A percentile compares a stretch with the other conserved stretches of the same genome.
Conservation (phyloP, 1,140 invertebrate species). For the Aricia agestis region DNA sequence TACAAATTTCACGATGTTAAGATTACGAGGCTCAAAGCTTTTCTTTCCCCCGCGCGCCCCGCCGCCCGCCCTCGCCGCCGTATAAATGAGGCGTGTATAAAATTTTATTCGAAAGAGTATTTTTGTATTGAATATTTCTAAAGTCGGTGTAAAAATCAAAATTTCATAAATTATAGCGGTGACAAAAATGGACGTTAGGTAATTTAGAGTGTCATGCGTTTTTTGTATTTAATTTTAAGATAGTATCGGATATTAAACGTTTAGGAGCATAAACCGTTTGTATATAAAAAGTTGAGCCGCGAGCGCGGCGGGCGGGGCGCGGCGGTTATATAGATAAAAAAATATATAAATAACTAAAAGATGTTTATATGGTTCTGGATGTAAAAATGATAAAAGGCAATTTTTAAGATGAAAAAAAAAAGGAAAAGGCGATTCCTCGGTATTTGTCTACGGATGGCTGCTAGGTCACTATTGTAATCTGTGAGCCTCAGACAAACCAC, state of each 20-base stretch:
- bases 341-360: slow-evolving; percentile 76
- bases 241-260: slow-evolving; percentile 75
- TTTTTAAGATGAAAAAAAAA: slow-evolving; percentile 67
- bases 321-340: slow-evolving; percentile 74
- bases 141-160: slow-evolving; percentile 77
- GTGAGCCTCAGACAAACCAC: slow-evolving; percentile 66
- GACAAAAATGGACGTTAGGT: slow-evolving; percentile 72
- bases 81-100: slow-evolving; percentile 73
- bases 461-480: slow-evolving; percentile 72
- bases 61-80: slow-evolving; percentile 43
- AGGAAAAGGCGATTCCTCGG: slow-evolving; percentile 64
- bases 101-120: slow-evolving; percentile 78
- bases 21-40: slow-evolving; percentile 75
- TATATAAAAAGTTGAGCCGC: slow-evolving; percentile 72
- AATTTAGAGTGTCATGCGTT: slow-evolving; percentile 76
- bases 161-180: slow-evolving; percentile 76
- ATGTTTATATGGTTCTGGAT: slow-evolving; percentile 78
- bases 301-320: slow-evolving; percentile 46
- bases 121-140: slow-evolving; percentile 78
- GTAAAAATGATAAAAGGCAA: slow-evolving; percentile 72
- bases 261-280: slow-evolving; percentile 76
- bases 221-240: slow-evolving; percentile 77
- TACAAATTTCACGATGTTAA: slow-evolving; percentile 77
- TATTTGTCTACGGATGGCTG: slow-evolving; percentile 71
- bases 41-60: slow-evolving; percentile 57